Evolutionary conservation across 2,113 vertebrate genomes (phyloP), one percentile per base, ranked within the genome.

Genomic region (Crotalus helleri): DNA sequence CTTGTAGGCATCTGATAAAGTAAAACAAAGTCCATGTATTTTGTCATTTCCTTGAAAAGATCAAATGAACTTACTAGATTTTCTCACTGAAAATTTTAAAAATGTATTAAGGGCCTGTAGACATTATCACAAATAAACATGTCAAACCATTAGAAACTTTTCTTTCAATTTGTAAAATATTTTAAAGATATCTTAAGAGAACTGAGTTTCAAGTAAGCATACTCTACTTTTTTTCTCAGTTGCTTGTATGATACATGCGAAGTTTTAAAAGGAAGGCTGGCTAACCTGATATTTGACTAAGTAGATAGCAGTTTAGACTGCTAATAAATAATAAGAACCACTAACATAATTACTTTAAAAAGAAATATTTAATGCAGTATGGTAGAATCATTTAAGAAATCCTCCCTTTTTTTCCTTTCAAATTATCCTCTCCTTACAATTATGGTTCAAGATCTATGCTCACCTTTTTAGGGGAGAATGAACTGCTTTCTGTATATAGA

Each of bases 21-120:
- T 53, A 54, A 55, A 59, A 19, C 33, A 61, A 89, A 88, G n/a
- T 33, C 39, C 33, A 26, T 13, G 12, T 6, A 29, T 64, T 19
- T 64, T 69, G 24, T 59, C 21, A 55, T 74, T 91, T 88, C 58
- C 53, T 26, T 59, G 85, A 9, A 81, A 85, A 74, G 23, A 53
- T 33, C 39, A 44, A 5, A 51, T 49, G 11, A 64, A 3, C 17
- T n/a, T 92, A 91, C 26, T 90, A 91, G 58, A 44, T 54, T 39
- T 95, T 95, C 90, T 59, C 58, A 61, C 88, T 74, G 44, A n/a
- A 93, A 85, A 94, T 89, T 69, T 94, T 81, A 91, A 44, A 49
- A 90, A 87, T 54, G 57, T 86, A n/a, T 85, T 59, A 58, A 87
- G 1, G 89, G 87, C 23, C 69, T 33, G 0, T 53, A 55, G 49